Conservation (phyloP, 2,113 vertebrate species). For the Malurus melanocephalus region DNA sequence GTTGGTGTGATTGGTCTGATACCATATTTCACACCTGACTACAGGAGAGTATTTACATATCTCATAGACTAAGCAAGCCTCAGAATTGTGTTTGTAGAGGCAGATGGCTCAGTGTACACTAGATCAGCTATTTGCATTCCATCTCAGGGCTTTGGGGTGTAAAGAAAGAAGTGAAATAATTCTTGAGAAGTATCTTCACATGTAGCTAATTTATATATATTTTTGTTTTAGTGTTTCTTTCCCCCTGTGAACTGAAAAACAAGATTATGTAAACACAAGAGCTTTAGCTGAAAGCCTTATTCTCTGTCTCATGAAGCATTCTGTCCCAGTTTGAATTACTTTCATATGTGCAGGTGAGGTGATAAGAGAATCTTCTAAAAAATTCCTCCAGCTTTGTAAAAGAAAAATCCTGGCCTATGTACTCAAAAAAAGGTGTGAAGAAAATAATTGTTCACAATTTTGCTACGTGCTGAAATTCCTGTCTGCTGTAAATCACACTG, state of each 20-base stretch:
- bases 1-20: background rate
- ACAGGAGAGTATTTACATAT: accelerated
- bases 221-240: background rate
- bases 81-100: background rate
- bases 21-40: background rate
- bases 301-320: background rate
- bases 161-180: background rate
- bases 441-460: background rate
- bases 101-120: background rate
- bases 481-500: background rate
- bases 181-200: background rate
- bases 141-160: background rate
- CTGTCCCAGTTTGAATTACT: background rate
- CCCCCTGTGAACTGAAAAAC: background rate
- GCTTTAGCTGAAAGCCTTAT: background rate
- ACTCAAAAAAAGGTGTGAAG: background rate
- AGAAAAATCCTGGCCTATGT: background rate
- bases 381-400: background rate
- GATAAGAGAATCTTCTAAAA: background rate
- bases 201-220: background rate
- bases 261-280: background rate
- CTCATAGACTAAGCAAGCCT: background rate
- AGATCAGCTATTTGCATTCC: background rate
- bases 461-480: background rate
- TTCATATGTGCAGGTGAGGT: background rate